Evolutionary conservation across 2,888 invertebrate species (phyloP).

Genomic region (Stenurella melanura): DNA sequence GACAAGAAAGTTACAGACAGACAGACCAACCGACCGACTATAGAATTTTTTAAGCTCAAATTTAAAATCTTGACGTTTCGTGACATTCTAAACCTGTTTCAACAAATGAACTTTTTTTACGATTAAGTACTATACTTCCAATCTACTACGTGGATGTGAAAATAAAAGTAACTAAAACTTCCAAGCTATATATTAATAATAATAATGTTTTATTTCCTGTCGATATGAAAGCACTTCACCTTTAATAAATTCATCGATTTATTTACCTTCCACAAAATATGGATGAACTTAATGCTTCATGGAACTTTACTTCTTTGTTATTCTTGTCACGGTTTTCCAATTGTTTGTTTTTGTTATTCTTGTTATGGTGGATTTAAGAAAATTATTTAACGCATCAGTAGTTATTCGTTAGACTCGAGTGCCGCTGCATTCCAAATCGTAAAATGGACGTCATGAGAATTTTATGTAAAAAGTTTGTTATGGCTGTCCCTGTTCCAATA

Average conservation of each 20-base stretch:
- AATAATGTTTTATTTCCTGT: background rate
- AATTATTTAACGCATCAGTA: background rate
- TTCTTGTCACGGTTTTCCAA: background rate
- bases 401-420: background rate
- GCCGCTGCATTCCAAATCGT: background rate
- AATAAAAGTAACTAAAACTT: too few relatives aligned
- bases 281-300: background rate
- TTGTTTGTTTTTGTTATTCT: background rate
- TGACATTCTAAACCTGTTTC: too few relatives aligned
- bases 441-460: background rate
- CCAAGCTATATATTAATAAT: background rate
- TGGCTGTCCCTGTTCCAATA: too few relatives aligned
- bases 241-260: background rate
- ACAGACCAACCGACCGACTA: too few relatives aligned
- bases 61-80: too few relatives aligned
- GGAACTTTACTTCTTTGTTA: background rate
- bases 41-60: too few relatives aligned
- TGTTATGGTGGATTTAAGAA: background rate
- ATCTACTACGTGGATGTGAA: too few relatives aligned
- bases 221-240: background rate
- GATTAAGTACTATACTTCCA: too few relatives aligned
- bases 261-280: background rate
- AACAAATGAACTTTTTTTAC: too few relatives aligned
- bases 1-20: too few relatives aligned
- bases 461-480: too few relatives aligned